These are phyloP conservation scores for Hyperoplus lanceolatus DNA, from an alignment of 2,797 vertebrate species.

Conservation along the genomic window DNA sequence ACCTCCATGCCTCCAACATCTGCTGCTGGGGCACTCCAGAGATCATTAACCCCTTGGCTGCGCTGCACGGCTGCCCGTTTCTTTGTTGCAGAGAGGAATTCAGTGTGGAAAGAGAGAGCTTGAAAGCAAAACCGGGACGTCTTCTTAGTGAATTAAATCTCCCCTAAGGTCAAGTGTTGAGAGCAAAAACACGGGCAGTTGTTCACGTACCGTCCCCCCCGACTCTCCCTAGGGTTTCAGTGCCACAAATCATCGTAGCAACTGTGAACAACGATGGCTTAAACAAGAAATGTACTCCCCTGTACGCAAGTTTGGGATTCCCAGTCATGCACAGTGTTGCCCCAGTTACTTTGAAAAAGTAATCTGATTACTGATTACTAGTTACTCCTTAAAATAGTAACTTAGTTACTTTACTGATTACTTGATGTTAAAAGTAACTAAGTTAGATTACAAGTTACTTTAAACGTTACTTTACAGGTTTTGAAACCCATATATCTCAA, in stretches of 20 bases:
- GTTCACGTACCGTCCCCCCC: slow-evolving; percentile 21
- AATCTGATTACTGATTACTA: too few species aligned
- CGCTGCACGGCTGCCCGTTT: slow-evolving; percentile 51
- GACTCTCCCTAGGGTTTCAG: slow-evolving; percentile 18
- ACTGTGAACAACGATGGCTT: slow-evolving; percentile 35
- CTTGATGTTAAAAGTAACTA: too few species aligned
- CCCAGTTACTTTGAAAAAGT: too few species aligned
- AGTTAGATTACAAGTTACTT: too few species aligned
- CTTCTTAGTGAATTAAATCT: slow-evolving; percentile 50
- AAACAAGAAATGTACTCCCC: slow-evolving; percentile 37
- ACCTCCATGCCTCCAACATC: slow-evolving; percentile 84
- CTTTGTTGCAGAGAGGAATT: slow-evolving; percentile 71
- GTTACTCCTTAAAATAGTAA: too few species aligned
- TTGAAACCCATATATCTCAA: too few species aligned
- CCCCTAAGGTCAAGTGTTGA: slow-evolving; percentile 61
- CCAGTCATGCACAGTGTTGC: background rate
- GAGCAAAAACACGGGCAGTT: slow-evolving; percentile 33
- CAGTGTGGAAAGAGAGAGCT: slow-evolving; percentile 37
- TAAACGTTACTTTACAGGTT: too few species aligned
- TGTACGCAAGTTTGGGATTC: slow-evolving; percentile 25
- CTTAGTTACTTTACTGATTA: too few species aligned
- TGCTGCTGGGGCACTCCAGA: slow-evolving; percentile 78
- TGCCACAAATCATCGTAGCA: slow-evolving; percentile 42
- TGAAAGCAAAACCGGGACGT: slow-evolving; percentile 44
- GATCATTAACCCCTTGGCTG: slow-evolving; percentile 81